phyloP scores from a whole-genome alignment of 2,113 vertebrate genomes.

The Cisticola juncidis region DNA sequence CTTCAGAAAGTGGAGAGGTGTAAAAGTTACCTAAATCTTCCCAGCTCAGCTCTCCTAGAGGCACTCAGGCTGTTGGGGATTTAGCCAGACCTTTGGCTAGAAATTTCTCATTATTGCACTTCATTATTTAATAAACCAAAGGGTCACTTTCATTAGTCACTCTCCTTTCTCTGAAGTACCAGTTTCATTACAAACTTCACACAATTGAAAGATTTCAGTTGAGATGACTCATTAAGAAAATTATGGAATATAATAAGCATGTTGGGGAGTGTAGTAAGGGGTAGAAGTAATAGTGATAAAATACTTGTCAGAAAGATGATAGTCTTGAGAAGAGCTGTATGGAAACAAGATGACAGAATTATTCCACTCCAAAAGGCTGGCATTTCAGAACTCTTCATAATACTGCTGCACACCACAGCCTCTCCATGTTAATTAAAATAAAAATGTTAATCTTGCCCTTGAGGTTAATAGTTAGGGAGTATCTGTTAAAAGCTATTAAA shows the following conservation, averaged over 20 bases:
- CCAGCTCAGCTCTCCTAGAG: neutral
- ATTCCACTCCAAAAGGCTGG: neutral
- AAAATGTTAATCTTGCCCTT: neutral
- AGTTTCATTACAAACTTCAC: neutral
- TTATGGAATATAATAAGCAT: neutral
- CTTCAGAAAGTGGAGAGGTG: neutral
- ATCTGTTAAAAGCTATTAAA: neutral
- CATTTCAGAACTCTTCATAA: neutral
- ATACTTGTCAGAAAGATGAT: conserved; percentile 28
- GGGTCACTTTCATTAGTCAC: neutral
- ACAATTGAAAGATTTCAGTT: neutral
- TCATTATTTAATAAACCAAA: neutral
- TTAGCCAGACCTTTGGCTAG: neutral
- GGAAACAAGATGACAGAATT: conserved; percentile 46
- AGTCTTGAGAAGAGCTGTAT: neutral
- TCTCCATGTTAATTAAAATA: conserved; percentile 10
- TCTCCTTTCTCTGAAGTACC: neutral
- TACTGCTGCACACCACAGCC: neutral
- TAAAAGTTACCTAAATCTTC: neutral
- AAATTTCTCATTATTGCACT: neutral
- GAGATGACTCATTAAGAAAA: conserved; percentile 23
- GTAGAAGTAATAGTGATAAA: conserved; percentile 8
- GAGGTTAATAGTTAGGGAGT: neutral
- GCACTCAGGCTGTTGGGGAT: neutral
- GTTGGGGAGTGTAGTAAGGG: neutral